Base-by-base conservation (phyloP, 2,888 invertebrate species). In the Platerodrilus igneus region DNA sequence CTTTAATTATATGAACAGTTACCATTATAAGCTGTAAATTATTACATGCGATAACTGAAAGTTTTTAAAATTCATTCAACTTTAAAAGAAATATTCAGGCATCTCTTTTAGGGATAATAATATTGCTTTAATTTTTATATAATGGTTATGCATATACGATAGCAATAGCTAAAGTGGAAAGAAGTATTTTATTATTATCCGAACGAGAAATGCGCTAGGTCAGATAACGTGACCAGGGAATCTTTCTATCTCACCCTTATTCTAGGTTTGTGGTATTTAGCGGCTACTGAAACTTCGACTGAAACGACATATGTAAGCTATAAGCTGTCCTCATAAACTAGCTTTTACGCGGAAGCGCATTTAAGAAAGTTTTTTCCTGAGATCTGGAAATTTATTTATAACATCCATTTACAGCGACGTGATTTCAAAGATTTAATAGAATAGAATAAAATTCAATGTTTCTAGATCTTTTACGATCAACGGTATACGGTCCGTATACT, bases 151-250 rank as follows among this genome's bases (percentile, higher is more conserved):
- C 30, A 34, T 25, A 28, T 18, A 22, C 25, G 36, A 44, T 44
- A 32, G 16, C 34, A 34, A 8, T 23, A 16, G 39, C 30, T 17
- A 31, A 35, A 34, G 36, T 42, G 29, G 20, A 32, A 33, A 45
- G 23, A 31, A 20, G 29, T 47, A 41, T 45, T 48, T 42, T 47
- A 45, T 44, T 48, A 48, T 41, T 37, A 46, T 41, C 43, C 39
- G 44, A 38, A 48, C 39, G 40, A 44, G 44, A 20, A 37, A 51
- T 47, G 49, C 48, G 48, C 48, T 47, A 48, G 48, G 31, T 30
- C 28, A 50, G 44, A 48, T 50, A 50, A 51, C 51, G 51, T 50
- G 51, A 51, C 50, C 49, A n/a, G n/a, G n/a, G n/a, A n/a, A n/a
- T n/a, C n/a, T n/a, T n/a, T n/a, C n/a, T n/a, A n/a, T n/a, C n/a